Evolutionary conservation across 2,797 vertebrate species (phyloP).

Genomic region (Oreortyx pictus): DNA sequence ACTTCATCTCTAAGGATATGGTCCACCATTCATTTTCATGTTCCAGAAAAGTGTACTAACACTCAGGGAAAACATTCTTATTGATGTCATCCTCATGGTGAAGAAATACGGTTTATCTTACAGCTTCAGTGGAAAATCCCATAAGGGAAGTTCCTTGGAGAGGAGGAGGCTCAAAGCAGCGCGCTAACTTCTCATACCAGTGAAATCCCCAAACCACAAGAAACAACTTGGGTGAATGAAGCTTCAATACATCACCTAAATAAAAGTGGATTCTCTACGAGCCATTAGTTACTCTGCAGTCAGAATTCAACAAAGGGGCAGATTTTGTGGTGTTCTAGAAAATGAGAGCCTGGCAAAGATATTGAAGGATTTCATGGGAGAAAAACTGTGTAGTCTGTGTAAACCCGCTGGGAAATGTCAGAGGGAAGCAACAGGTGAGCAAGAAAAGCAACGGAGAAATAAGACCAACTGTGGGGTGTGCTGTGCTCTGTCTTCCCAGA

Average conservation of each 20-base stretch:
- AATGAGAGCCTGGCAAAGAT: background rate
- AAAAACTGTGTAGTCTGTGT: background rate
- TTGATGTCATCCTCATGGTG: accelerated
- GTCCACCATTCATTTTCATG: accelerated
- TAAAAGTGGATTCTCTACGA: background rate
- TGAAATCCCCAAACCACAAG: background rate
- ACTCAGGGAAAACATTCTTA: accelerated
- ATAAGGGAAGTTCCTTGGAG: background rate
- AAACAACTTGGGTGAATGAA: background rate
- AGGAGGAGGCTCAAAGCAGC: background rate
- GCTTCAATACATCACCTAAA: background rate
- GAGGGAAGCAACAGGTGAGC: too few relatives aligned
- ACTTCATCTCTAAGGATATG: background rate
- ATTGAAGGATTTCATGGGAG: background rate
- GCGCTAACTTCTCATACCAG: background rate
- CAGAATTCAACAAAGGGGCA: background rate
- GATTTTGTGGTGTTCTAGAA: background rate
- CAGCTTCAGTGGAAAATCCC: background rate
- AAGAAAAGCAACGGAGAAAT: too few relatives aligned
- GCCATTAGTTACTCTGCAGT: background rate
- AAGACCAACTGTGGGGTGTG: too few relatives aligned
- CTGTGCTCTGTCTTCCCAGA: too few relatives aligned
- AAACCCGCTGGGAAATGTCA: too few relatives aligned
- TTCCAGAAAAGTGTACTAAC: background rate
- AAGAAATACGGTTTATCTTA: background rate